phyloP scores from a whole-genome alignment of 2,888 invertebrate genomes.

The Phaedon cochleariae region DNA sequence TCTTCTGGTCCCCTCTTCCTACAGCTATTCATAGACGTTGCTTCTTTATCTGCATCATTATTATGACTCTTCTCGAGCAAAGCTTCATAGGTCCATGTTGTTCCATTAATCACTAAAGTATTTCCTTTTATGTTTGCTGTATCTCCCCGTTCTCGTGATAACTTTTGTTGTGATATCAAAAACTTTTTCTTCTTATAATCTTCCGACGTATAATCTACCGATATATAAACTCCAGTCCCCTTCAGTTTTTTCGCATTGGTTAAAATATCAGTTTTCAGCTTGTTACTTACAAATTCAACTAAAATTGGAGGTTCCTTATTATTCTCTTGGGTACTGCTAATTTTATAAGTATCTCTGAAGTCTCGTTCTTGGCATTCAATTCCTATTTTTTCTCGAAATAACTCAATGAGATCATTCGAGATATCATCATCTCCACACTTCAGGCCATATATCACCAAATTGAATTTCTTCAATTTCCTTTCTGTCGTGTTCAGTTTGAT shows the following conservation, averaged over 20 bases:
- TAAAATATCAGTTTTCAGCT: conserved; percentile 1
- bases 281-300: not conserved
- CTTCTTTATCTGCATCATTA: too few species aligned
- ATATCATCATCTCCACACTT: not conserved
- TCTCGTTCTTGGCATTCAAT: not conserved
- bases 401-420: not conserved
- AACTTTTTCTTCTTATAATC: not conserved
- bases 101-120: not conserved
- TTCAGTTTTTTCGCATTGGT: not conserved
- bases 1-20: not conserved
- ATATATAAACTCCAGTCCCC: not conserved
- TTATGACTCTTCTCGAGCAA: not conserved
- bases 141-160: too few species aligned
- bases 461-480: not conserved
- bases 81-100: too few species aligned
- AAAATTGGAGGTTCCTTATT: not conserved
- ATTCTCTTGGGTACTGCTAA: not conserved
- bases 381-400: not conserved
- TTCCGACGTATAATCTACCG: not conserved
- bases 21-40: not conserved
- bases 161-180: not conserved
- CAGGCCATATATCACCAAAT: not conserved
- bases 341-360: not conserved
- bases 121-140: not conserved
- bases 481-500: not conserved